Evolutionary conservation across 2,888 invertebrate genomes (phyloP).

Genomic region (Halocaridina rubra): DNA sequence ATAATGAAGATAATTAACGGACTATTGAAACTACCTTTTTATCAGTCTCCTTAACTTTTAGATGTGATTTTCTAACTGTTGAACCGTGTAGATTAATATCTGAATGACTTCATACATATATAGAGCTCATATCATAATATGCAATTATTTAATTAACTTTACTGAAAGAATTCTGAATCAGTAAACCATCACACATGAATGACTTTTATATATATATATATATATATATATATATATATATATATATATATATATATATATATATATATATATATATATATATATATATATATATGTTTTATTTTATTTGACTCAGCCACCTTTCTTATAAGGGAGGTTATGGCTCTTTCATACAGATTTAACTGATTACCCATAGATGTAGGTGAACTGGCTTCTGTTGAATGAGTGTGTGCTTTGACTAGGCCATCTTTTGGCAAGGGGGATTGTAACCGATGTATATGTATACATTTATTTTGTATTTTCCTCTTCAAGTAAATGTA

Average conservation of each 20-base stretch:
- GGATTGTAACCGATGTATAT: no score
- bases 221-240: neutral
- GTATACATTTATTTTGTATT: neutral
- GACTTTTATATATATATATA: neutral
- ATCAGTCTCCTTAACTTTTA: no score
- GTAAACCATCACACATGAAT: neutral
- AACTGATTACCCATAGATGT: neutral
- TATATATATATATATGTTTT: neutral
- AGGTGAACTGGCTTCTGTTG: neutral
- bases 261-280: neutral
- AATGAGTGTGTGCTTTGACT: no score
- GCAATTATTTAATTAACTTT: no score
- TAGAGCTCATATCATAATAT: no score
- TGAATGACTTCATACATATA: no score
- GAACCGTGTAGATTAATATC: no score
- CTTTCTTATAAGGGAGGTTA: neutral
- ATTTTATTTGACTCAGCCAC: neutral
- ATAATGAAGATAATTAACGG: no score
- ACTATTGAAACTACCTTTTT: no score
- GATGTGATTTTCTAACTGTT: no score
- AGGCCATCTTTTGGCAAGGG: no score
- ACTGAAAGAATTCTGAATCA: neutral
- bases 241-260: neutral
- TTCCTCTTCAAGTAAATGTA: neutral
- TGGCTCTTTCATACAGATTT: neutral